These are phyloP conservation scores for Phylloscopus trochiloides DNA, from an alignment of 2,113 vertebrate species.

Conservation along the genomic window DNA sequence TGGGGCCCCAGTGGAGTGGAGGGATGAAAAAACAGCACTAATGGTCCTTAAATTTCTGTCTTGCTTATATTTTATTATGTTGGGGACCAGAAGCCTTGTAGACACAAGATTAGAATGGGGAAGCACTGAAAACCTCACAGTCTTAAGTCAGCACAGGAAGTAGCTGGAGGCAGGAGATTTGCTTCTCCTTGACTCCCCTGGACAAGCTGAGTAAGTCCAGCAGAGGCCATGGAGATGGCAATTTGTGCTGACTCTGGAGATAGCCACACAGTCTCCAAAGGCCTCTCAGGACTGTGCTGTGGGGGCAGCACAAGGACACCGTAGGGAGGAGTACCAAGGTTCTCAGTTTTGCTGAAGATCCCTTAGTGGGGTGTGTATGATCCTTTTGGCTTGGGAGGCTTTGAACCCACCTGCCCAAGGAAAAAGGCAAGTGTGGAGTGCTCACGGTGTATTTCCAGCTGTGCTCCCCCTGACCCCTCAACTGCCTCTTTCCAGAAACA, in stretches of 20 bases:
- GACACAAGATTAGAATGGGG: neutral
- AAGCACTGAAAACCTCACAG: neutral
- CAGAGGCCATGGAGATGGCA: neutral
- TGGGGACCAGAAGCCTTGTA: neutral
- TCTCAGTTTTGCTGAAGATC: neutral
- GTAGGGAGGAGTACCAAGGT: rapidly evolving
- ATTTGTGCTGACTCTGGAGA: neutral
- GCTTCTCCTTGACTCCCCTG: neutral
- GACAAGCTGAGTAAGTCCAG: neutral
- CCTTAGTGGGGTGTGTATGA: neutral
- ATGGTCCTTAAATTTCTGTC: neutral
- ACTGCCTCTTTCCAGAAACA: conserved; percentile 81
- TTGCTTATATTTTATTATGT: neutral
- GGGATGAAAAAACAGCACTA: neutral
- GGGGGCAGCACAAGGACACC: neutral
- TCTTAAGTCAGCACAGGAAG: neutral
- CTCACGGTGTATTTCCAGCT: neutral
- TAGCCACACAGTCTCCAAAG: neutral
- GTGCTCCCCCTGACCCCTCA: neutral
- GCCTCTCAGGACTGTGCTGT: neutral
- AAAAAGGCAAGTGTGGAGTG: neutral
- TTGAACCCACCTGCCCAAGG: neutral
- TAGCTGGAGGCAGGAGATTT: neutral
- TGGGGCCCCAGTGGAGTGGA: neutral
- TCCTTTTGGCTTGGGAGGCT: neutral